phyloP scores from a whole-genome alignment of 2,888 invertebrate genomes.

The Gortyna flavago region DNA sequence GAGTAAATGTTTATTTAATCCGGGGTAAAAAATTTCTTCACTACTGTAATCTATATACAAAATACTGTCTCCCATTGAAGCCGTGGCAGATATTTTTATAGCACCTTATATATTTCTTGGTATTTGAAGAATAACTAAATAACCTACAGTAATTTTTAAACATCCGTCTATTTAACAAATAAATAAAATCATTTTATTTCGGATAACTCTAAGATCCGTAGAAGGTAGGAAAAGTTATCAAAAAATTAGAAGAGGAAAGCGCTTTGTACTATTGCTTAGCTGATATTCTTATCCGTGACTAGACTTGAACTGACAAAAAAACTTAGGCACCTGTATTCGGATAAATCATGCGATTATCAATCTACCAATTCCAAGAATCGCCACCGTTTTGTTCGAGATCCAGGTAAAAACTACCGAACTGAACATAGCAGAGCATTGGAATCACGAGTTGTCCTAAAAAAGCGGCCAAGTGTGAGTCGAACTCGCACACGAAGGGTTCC shows the following conservation, averaged over 20 bases:
- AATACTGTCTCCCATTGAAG: no score
- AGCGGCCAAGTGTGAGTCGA: not conserved
- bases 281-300: not conserved
- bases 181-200: not conserved
- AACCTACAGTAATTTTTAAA: not conserved
- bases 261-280: not conserved
- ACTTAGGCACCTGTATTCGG: not conserved
- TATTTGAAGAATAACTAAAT: not conserved
- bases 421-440: not conserved
- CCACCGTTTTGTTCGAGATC: not conserved
- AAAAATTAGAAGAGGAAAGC: not conserved
- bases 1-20: no score
- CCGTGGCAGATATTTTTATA: no score
- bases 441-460: constrained; percentile 9
- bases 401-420: constrained; percentile 21
- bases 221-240: not conserved
- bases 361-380: constrained; percentile 13
- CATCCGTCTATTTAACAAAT: not conserved
- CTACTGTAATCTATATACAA: no score
- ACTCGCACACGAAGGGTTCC: not conserved
- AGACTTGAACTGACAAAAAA: not conserved
- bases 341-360: constrained; percentile 24
- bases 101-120: no score
- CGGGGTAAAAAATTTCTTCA: no score
- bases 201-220: not conserved